phyloP scores from a whole-genome alignment of 2,113 vertebrate species.

The Panurus biarmicus region DNA sequence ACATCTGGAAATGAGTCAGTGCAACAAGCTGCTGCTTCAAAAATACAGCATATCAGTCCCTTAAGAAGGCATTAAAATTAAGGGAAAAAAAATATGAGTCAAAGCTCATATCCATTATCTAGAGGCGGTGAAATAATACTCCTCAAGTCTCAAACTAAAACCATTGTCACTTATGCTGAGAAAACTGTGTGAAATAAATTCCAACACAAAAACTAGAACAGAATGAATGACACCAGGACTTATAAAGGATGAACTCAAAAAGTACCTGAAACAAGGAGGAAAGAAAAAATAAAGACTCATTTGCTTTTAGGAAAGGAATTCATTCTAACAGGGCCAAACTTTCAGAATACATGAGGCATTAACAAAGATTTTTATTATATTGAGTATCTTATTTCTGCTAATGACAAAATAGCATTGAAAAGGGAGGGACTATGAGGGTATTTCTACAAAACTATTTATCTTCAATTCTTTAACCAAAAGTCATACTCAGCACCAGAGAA shows the following conservation, averaged over 20 bases:
- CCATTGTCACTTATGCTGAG: not conserved
- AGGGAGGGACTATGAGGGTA: not conserved
- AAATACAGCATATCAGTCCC: not conserved
- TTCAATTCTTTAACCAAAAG: not conserved
- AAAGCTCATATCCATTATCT: not conserved
- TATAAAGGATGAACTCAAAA: not conserved
- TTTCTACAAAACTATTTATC: not conserved
- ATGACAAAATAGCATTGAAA: not conserved
- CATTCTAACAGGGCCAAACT: not conserved
- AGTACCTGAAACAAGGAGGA: not conserved
- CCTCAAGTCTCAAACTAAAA: not conserved
- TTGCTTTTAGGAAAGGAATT: not conserved
- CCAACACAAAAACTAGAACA: not conserved
- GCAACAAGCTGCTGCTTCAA: not conserved
- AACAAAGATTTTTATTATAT: not conserved
- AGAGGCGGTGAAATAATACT: not conserved
- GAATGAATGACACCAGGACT: not conserved
- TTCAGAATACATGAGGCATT: not conserved
- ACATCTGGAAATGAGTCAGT: not conserved
- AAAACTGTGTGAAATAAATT: not conserved
- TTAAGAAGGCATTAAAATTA: not conserved
- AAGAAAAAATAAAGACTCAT: not conserved
- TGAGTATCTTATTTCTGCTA: not conserved
- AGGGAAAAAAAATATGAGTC: not conserved
- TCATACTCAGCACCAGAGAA: not conserved